A percentile compares a stretch with the other conserved stretches of the same genome.
Conservation (phyloP, 2,113 vertebrate species). For the Heterotis niloticus region DNA sequence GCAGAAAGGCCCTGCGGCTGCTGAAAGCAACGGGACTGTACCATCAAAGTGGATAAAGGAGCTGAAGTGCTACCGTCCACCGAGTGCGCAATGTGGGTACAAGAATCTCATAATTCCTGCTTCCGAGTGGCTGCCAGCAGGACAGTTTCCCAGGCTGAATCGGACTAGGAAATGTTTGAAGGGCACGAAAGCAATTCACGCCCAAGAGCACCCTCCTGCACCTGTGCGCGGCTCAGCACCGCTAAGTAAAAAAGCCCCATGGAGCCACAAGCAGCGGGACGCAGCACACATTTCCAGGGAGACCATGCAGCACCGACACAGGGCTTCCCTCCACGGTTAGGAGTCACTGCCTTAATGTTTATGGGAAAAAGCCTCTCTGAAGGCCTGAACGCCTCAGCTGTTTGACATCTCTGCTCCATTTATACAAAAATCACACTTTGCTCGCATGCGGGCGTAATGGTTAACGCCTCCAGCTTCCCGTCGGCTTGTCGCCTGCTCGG, state of each 20-base stretch:
- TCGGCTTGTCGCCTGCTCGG: too few relatives aligned
- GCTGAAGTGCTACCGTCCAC: slow-evolving; percentile 38
- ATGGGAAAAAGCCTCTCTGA: too few relatives aligned
- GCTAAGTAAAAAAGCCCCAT: slow-evolving; percentile 12
- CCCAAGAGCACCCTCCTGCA: not conserved
- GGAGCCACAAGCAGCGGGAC: slow-evolving; percentile 19
- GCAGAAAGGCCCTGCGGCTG: not conserved
- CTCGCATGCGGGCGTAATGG: too few relatives aligned
- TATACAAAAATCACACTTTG: too few relatives aligned
- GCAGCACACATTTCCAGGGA: slow-evolving; percentile 26
- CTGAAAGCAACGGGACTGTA: slow-evolving; percentile 20
- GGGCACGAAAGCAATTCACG: slow-evolving; percentile 30
- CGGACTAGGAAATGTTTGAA: slow-evolving; percentile 8
- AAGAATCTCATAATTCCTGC: slow-evolving; percentile 52
- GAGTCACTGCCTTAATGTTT: too few relatives aligned
- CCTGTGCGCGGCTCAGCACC: slow-evolving; percentile 15
- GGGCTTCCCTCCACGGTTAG: too few relatives aligned
- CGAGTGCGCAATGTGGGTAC: slow-evolving; percentile 42
- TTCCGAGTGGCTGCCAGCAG: slow-evolving; percentile 52
- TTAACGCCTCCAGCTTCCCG: too few relatives aligned
- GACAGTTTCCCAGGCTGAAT: slow-evolving; percentile 58
- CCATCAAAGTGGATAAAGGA: slow-evolving; percentile 45
- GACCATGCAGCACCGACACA: too few relatives aligned
- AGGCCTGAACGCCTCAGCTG: too few relatives aligned
- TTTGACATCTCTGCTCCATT: too few relatives aligned